Evolutionary conservation across 2,888 invertebrate genomes (phyloP).

Genomic region (Nesidiocoris tenuis): DNA sequence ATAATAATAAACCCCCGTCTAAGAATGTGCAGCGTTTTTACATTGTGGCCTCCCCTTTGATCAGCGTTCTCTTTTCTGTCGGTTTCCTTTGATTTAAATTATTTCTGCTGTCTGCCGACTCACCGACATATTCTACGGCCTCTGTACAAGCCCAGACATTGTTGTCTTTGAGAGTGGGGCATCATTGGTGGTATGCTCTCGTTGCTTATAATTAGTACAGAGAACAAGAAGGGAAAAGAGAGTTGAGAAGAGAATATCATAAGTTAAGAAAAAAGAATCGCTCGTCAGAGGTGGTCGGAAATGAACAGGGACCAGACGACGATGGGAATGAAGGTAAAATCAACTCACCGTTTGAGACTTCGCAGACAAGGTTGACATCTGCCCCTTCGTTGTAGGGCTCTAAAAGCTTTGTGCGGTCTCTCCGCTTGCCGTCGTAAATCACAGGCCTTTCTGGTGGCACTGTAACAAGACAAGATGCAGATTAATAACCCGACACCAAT

Average conservation of each 20-base stretch:
- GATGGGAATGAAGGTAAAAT: neutral
- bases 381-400: conserved; percentile 85
- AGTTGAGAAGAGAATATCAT: neutral
- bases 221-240: neutral
- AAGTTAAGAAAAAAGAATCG: neutral
- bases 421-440: conserved; percentile 75
- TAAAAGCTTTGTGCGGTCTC: conserved; percentile 66
- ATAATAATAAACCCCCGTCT: too few species aligned
- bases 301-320: neutral
- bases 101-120: neutral
- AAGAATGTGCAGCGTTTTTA: too few species aligned
- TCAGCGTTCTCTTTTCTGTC: too few species aligned
- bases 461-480: conserved; percentile 55
- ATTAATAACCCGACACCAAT: conserved; percentile 37
- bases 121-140: neutral
- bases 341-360: conserved; percentile 75
- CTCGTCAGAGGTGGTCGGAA: neutral
- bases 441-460: conserved; percentile 80
- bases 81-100: neutral
- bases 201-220: neutral
- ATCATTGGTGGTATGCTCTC: neutral
- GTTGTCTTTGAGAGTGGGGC: too few species aligned
- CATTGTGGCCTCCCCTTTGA: too few species aligned
- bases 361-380: conserved; percentile 77
- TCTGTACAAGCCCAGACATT: neutral